Evolutionary conservation across 2,113 vertebrate species (phyloP).

Genomic region (Phalacrocorax aristotelis): DNA sequence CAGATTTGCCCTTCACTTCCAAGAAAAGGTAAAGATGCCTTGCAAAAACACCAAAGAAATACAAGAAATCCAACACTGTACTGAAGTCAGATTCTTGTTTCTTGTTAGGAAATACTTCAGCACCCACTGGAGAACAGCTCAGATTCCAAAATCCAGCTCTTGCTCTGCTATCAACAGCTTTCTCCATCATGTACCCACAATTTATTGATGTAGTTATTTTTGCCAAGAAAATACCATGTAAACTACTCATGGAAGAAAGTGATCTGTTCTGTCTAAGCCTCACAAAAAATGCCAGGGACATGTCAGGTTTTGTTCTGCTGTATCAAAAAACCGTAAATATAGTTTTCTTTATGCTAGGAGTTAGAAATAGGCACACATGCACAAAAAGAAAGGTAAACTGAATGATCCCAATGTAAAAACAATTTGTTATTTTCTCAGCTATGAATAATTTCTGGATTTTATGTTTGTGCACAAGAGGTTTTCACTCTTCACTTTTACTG

Average conservation of each 20-base stretch:
- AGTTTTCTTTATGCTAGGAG: neutral
- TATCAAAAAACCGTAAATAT: neutral
- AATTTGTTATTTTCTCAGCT: neutral
- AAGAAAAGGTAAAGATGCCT: neutral
- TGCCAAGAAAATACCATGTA: neutral
- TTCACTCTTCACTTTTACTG: neutral
- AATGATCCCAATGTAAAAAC: neutral
- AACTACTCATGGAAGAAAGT: neutral
- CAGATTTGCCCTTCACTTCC: neutral
- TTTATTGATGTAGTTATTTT: neutral
- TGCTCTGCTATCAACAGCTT: neutral
- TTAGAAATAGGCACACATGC: neutral
- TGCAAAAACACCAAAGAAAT: neutral
- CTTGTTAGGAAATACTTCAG: conserved; percentile 3
- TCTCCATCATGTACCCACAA: neutral
- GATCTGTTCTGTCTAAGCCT: neutral
- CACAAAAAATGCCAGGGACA: neutral
- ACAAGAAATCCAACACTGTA: neutral
- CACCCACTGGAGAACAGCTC: neutral
- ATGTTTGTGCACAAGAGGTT: neutral
- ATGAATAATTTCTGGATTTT: neutral
- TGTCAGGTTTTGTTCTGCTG: neutral
- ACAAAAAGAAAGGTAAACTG: neutral
- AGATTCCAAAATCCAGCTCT: neutral
- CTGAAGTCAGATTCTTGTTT: neutral